These are phyloP conservation scores for Theonella swinhoei DNA, from an alignment of 37 sponge, comb jelly and placozoan genomes.

Conservation along the genomic window DNA sequence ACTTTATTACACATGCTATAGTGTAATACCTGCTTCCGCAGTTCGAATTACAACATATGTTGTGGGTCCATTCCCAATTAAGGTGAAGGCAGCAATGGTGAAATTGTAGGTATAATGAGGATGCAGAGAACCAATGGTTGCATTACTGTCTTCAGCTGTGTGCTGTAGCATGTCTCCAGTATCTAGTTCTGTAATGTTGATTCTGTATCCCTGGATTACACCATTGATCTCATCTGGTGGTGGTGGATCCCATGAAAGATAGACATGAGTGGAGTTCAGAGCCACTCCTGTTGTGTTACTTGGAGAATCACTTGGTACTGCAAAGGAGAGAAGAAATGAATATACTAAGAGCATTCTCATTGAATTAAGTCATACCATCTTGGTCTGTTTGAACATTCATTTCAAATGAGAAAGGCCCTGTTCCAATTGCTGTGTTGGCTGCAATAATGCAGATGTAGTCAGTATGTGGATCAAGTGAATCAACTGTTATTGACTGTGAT, in stretches of 20 bases:
- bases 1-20: background rate
- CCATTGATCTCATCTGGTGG: constrained; percentile 7
- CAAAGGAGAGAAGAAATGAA: too few relatives aligned
- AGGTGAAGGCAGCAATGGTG: constrained; percentile 1
- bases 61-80: background rate
- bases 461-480: constrained; percentile 35
- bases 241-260: constrained; percentile 16
- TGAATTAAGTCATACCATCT: constrained; percentile 1
- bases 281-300: background rate
- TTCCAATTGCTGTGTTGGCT: constrained; percentile 19
- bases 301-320: constrained; percentile 25
- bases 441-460: constrained; percentile 19
- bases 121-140: background rate
- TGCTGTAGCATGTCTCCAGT: background rate
- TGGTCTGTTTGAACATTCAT: constrained; percentile 10
- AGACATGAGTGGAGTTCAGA: constrained; percentile 30
- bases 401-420: constrained; percentile 6
- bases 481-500: background rate
- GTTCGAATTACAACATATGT: background rate
- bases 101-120: constrained; percentile 5
- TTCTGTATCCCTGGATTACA: constrained; percentile 9
- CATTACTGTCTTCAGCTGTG: background rate
- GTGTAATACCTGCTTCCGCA: background rate
- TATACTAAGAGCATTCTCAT: too few relatives aligned
- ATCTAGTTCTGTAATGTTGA: background rate